Conservation (phyloP, 2,797 vertebrate species). For the Etheostoma nigrum region DNA sequence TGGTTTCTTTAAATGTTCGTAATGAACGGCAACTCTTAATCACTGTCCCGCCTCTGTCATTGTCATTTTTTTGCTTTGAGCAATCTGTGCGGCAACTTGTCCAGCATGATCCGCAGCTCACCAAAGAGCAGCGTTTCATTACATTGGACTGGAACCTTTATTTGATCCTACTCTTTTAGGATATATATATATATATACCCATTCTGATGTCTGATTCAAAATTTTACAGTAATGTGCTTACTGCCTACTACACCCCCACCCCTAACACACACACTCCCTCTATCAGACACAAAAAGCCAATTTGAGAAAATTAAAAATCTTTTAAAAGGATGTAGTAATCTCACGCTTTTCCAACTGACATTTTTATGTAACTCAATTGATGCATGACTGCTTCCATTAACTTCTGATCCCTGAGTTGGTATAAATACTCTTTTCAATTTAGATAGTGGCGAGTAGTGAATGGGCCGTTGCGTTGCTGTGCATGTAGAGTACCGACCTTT, state of each 20-base stretch:
- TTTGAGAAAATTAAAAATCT: conserved; percentile 80
- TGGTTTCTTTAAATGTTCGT: conserved; percentile 27
- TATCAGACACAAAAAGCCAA: conserved; percentile 68
- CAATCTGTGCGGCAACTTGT: conserved; percentile 33
- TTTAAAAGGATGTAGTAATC: conserved; percentile 77
- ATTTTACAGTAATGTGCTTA: conserved; percentile 57
- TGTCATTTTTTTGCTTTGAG: conserved; percentile 26
- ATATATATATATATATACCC: conserved; percentile 2
- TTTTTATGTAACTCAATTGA: conserved; percentile 80
- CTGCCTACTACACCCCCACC: conserved; percentile 29
- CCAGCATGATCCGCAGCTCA: conserved; percentile 58
- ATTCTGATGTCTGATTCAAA: conserved; percentile 78
- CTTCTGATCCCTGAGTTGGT: conserved; percentile 76
- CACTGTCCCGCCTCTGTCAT: conserved; percentile 41
- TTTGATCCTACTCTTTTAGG: conserved; percentile 69
- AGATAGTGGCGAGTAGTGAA: conserved; percentile 72
- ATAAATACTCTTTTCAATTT: conserved; percentile 85
- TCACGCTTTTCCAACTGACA: conserved; percentile 58
- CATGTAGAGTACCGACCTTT: conserved; percentile 55
- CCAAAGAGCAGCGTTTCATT: conserved; percentile 68
- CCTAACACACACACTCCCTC: conserved; percentile 22
- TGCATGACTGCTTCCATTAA: conserved; percentile 82
- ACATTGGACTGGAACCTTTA: conserved; percentile 63
- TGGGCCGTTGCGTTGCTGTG: conserved; percentile 45
- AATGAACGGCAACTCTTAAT: conserved; percentile 23